Conservation (phyloP, 2,797 vertebrate genomes). For the Phoeniculus purpureus region DNA sequence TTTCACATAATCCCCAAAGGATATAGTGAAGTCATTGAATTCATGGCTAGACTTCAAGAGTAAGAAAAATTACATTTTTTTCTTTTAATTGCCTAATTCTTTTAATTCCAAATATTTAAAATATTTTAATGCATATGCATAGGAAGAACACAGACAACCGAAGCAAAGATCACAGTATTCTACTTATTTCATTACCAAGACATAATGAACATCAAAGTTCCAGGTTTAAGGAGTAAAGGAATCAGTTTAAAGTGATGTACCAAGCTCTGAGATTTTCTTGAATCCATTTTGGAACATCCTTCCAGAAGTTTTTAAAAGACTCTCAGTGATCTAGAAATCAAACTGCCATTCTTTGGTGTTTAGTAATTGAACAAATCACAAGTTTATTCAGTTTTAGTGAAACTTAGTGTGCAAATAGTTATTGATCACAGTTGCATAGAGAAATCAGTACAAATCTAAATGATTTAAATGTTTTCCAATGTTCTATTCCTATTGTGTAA, state of each 20-base stretch:
- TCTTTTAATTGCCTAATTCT: background rate
- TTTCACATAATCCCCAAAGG: conserved; percentile 2
- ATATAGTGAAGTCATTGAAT: background rate
- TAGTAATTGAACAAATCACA: conserved; percentile 26
- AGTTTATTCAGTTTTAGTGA: conserved; percentile 46
- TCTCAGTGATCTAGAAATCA: conserved; percentile 48
- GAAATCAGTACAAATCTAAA: conserved; percentile 59
- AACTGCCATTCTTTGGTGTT: conserved; percentile 20
- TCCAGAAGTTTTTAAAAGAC: conserved; percentile 34
- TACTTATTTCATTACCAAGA: background rate
- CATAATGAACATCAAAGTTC: background rate
- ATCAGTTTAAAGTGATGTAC: background rate
- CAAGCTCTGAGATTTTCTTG: background rate
- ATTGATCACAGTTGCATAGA: conserved; percentile 65
- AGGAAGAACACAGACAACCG: background rate
- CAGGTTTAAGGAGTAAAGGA: background rate
- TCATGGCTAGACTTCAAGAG: background rate
- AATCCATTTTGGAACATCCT: background rate
- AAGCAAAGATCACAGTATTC: background rate
- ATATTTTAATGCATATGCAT: background rate
- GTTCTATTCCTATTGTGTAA: background rate
- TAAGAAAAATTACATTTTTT: background rate
- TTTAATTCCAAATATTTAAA: background rate
- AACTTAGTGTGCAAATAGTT: conserved; percentile 69
- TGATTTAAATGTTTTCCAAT: background rate